Conservation (phyloP, 2,113 vertebrate species). For the Psettodes erumei region DNA sequence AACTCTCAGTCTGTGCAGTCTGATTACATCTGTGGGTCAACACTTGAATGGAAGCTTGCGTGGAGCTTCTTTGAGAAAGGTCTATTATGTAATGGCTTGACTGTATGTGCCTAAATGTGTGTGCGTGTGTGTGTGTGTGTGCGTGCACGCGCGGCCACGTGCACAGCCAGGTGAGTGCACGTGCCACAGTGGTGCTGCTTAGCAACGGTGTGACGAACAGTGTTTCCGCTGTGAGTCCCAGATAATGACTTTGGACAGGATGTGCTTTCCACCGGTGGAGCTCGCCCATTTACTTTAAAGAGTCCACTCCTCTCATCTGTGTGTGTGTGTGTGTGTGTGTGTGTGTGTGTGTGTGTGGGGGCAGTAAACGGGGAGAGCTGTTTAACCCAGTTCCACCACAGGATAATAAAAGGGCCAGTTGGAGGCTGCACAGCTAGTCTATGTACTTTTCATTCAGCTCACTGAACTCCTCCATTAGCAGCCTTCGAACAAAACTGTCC, state of each 20-base stretch:
- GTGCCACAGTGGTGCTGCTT: constrained; percentile 71
- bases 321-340: too few species aligned
- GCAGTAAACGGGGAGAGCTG: constrained; percentile 33
- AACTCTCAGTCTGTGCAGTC: constrained; percentile 10
- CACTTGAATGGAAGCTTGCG: constrained; percentile 14
- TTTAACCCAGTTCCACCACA: constrained; percentile 45
- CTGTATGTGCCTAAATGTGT: constrained; percentile 38
- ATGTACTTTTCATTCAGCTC: constrained; percentile 40
- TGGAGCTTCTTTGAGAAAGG: constrained; percentile 6
- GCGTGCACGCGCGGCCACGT: constrained; percentile 25
- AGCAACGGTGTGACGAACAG: constrained; percentile 74
- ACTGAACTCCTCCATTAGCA: constrained; percentile 60
- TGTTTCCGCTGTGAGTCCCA: constrained; percentile 62
- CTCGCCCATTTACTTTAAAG: constrained; percentile 55
- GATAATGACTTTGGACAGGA: constrained; percentile 72
- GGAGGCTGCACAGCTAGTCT: constrained; percentile 29
- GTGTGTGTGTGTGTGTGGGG: too few species aligned
- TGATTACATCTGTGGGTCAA: not conserved
- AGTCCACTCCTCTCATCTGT: constrained; percentile 31
- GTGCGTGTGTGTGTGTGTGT: not conserved
- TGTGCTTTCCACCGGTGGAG: constrained; percentile 60
- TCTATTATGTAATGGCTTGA: constrained; percentile 28
- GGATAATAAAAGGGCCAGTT: constrained; percentile 33
- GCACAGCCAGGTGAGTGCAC: constrained; percentile 63
- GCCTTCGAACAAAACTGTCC: constrained; percentile 46